These are phyloP conservation scores for Enhydra lutris DNA, from an alignment of 2,113 vertebrate species.

Conservation along the genomic window DNA sequence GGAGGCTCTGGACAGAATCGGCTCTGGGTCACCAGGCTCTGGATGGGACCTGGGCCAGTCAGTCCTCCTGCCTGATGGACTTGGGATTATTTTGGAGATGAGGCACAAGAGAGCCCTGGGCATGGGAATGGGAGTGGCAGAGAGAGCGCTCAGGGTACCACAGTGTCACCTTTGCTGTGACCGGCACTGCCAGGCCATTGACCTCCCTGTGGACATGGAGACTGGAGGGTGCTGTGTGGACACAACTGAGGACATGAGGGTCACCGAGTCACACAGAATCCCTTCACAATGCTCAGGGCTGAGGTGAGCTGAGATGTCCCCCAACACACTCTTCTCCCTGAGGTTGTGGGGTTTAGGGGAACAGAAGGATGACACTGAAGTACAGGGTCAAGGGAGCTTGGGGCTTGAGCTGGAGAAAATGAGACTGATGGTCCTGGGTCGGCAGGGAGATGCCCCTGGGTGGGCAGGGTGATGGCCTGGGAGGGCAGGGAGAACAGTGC, in stretches of 20 bases:
- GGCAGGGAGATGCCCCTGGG: too few species aligned
- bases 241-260: too few species aligned
- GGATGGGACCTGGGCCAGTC: rapidly evolving
- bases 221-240: rapidly evolving
- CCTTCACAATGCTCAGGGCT: not conserved
- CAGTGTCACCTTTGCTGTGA: rapidly evolving
- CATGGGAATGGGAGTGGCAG: rapidly evolving
- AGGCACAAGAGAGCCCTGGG: not conserved
- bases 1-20: not conserved
- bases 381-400: not conserved
- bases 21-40: not conserved
- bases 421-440: rapidly evolving
- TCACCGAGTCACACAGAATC: rapidly evolving
- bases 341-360: not conserved
- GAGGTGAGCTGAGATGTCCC: too few species aligned
- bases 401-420: too few species aligned
- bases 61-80: not conserved
- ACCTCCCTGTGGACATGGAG: rapidly evolving
- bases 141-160: rapidly evolving
- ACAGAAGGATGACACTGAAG: too few species aligned
- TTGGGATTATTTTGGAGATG: not conserved
- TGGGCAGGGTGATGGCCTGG: rapidly evolving
- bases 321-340: not conserved
- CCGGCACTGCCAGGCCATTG: rapidly evolving
- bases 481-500: not conserved